Percentiles rank a stretch among this genome's conserved stretches.
Evolutionary conservation across 2,113 vertebrate species (phyloP).

Genomic region (Prinia subflava): DNA sequence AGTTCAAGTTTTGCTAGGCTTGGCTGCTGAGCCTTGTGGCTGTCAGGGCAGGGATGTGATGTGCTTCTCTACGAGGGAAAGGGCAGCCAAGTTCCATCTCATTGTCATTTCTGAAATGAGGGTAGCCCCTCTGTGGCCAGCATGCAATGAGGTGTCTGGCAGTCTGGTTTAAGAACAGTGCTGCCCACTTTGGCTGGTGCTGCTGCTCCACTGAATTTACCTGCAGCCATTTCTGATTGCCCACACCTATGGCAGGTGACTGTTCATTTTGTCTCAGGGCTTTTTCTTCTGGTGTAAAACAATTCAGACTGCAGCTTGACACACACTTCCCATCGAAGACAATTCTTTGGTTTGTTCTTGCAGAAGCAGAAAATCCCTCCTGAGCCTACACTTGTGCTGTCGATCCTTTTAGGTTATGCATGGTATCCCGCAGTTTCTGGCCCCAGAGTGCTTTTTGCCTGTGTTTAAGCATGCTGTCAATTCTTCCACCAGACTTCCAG

Average conservation of each 20-base stretch:
- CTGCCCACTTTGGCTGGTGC: background rate
- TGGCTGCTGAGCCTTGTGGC: background rate
- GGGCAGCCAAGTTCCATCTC: background rate
- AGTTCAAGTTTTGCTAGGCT: background rate
- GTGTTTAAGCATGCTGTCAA: background rate
- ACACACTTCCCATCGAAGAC: background rate
- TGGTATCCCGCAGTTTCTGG: background rate
- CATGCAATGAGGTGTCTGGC: background rate
- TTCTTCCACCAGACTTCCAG: conserved; percentile 85
- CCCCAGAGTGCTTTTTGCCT: background rate
- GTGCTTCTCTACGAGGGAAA: background rate
- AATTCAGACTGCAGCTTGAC: background rate
- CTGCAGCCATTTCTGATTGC: background rate
- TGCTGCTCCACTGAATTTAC: background rate
- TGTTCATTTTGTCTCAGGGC: background rate
- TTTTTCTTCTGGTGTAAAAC: background rate
- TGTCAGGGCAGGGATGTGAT: background rate
- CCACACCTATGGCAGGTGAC: background rate
- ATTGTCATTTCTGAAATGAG: background rate
- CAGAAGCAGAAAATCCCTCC: background rate
- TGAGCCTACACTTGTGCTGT: background rate
- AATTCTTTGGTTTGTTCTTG: background rate
- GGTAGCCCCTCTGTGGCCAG: background rate
- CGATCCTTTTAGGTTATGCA: background rate
- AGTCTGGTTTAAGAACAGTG: background rate